A percentile compares a stretch with the other conserved stretches of the same genome.
phyloP scores from a whole-genome alignment of 1,140 invertebrate species.

The Zaprionus ghesquierei region DNA sequence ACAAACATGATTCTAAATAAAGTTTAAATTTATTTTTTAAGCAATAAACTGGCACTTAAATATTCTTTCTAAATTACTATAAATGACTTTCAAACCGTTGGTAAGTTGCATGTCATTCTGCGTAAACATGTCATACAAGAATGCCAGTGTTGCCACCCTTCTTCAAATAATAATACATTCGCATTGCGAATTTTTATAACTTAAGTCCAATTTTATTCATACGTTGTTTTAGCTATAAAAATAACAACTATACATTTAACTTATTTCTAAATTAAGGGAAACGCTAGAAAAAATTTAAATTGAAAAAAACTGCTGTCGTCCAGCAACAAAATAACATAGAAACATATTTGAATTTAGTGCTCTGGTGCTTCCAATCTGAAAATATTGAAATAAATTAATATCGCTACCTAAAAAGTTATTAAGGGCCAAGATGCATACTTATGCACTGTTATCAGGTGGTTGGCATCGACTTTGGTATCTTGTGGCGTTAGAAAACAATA shows the following conservation, averaged over 20 bases:
- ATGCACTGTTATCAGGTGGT: constrained; percentile 85
- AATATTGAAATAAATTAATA: too few relatives aligned
- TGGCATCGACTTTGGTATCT: constrained; percentile 85
- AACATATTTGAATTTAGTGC: constrained; percentile 16
- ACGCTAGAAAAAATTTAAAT: background rate
- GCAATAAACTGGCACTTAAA: background rate
- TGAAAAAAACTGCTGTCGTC: background rate
- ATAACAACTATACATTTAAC: background rate
- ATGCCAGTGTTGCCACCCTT: background rate
- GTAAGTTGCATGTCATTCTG: background rate
- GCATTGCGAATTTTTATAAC: background rate
- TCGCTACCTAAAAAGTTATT: background rate
- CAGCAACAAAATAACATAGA: constrained; percentile 3
- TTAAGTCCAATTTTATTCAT: background rate
- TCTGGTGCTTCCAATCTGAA: constrained; percentile 58
- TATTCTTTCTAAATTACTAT: background rate
- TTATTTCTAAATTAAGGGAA: background rate
- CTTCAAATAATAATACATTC: background rate
- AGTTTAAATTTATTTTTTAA: background rate
- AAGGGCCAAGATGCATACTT: constrained; percentile 45
- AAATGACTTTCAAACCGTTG: too few relatives aligned
- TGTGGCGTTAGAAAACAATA: constrained; percentile 91
- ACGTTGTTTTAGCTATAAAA: background rate
- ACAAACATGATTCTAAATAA: background rate
- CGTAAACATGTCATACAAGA: background rate